These are phyloP conservation scores for Montipora efflorescens DNA, from an alignment of 64 coral and sea anemone species.

Conservation along the genomic window DNA sequence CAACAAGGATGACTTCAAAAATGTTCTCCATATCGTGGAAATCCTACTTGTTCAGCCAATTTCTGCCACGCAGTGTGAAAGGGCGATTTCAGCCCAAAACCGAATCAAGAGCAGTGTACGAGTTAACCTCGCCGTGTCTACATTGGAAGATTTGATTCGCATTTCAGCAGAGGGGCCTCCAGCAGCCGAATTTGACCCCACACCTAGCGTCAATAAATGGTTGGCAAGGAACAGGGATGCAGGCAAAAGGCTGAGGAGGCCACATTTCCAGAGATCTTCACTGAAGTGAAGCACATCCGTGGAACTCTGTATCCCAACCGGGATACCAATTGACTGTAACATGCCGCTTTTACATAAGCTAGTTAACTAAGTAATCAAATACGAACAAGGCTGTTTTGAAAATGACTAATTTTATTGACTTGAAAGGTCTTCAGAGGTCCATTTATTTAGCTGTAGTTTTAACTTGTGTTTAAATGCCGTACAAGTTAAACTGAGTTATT, in stretches of 20 bases:
- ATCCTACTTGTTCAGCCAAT: conserved; percentile 50
- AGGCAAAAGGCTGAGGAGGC: background rate
- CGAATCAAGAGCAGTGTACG: conserved; percentile 31
- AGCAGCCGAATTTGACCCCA: conserved; percentile 26
- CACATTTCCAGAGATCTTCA: background rate
- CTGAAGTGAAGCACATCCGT: too few relatives aligned
- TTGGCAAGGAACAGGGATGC: background rate
- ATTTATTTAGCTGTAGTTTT: too few relatives aligned
- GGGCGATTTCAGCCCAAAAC: conserved; percentile 69
- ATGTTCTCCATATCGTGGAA: conserved; percentile 57
- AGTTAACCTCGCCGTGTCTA: background rate
- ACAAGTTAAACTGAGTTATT: too few relatives aligned
- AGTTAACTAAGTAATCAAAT: too few relatives aligned
- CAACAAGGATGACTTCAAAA: conserved; percentile 29
- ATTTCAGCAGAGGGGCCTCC: conserved; percentile 58
- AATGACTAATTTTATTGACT: too few relatives aligned
- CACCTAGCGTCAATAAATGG: conserved; percentile 26
- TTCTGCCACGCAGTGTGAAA: conserved; percentile 27
- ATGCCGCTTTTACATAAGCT: too few relatives aligned
- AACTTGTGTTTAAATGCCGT: too few relatives aligned
- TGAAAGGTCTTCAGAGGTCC: too few relatives aligned
- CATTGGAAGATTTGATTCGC: conserved; percentile 33
- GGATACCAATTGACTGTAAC: too few relatives aligned
- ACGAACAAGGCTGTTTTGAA: too few relatives aligned
- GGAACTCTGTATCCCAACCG: too few relatives aligned